Evolutionary conservation across 2,888 invertebrate genomes (phyloP).

Genomic region (Myopa testacea): DNA sequence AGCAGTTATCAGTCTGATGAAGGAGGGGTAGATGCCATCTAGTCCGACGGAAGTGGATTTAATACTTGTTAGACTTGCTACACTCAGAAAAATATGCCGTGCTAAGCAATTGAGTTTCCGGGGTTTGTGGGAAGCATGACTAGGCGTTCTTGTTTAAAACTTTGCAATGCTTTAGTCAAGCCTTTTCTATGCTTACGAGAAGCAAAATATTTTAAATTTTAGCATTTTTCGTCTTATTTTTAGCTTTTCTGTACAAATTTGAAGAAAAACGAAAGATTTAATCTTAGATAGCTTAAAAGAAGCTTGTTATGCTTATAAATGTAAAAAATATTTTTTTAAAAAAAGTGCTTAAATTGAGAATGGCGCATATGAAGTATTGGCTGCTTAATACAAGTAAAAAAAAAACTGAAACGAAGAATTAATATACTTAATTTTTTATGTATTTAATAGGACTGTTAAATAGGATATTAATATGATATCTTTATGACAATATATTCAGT

Average conservation of each 20-base stretch:
- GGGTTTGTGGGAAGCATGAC: not conserved
- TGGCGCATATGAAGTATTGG: not conserved
- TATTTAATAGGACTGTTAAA: too few relatives aligned
- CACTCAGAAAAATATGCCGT: conserved; percentile 1
- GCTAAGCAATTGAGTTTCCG: not conserved
- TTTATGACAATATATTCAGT: not conserved
- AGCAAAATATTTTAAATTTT: not conserved
- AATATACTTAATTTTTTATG: not conserved
- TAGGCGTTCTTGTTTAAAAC: not conserved
- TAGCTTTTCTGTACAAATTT: not conserved
- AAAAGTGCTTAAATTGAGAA: not conserved
- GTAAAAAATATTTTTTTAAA: not conserved
- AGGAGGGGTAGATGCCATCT: too few relatives aligned
- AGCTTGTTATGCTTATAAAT: not conserved
- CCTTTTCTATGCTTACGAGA: not conserved
- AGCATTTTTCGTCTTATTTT: not conserved
- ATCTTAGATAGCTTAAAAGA: not conserved
- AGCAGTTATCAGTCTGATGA: too few relatives aligned
- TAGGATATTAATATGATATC: too few relatives aligned
- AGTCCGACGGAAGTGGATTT: too few relatives aligned
- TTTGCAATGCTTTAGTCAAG: not conserved
- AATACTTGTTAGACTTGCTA: too few relatives aligned
- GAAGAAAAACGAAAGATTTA: not conserved
- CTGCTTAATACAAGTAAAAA: not conserved
- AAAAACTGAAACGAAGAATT: not conserved